Percentiles rank a stretch among this genome's conserved stretches.
These are phyloP conservation scores for Drymonia ruficornis DNA, from an alignment of 2,888 invertebrate genomes.

Conservation along the genomic window DNA sequence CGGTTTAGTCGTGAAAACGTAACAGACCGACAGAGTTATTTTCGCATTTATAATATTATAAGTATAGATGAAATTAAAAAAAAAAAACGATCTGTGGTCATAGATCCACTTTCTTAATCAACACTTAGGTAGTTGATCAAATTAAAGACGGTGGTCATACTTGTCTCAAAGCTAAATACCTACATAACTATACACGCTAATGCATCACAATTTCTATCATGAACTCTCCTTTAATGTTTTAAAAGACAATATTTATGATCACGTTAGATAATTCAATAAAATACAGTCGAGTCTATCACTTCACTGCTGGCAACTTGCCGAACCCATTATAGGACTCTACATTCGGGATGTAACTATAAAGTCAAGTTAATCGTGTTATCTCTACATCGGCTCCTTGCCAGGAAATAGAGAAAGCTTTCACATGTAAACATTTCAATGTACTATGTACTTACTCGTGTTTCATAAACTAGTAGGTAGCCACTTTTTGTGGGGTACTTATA, in stretches of 20 bases:
- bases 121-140: no score
- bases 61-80: no score
- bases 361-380: not conserved
- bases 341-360: conserved; percentile 2
- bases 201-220: not conserved
- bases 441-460: not conserved
- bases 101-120: no score
- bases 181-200: not conserved
- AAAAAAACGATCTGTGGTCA: no score
- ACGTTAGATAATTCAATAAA: not conserved
- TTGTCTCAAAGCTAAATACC: no score
- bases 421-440: conserved; percentile 11
- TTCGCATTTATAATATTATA: no score
- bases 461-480: no score
- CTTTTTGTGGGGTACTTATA: no score
- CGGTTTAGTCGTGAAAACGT: no score
- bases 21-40: no score
- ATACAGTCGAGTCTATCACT: conserved; percentile 10
- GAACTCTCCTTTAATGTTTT: not conserved
- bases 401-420: conserved; percentile 17
- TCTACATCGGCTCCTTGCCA: not conserved
- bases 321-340: conserved; percentile 12
- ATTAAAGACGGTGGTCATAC: no score
- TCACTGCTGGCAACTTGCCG: conserved; percentile 25
- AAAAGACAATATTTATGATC: not conserved